Evolutionary conservation across 2,888 invertebrate species (phyloP).

Genomic region (Torymus texanus): DNA sequence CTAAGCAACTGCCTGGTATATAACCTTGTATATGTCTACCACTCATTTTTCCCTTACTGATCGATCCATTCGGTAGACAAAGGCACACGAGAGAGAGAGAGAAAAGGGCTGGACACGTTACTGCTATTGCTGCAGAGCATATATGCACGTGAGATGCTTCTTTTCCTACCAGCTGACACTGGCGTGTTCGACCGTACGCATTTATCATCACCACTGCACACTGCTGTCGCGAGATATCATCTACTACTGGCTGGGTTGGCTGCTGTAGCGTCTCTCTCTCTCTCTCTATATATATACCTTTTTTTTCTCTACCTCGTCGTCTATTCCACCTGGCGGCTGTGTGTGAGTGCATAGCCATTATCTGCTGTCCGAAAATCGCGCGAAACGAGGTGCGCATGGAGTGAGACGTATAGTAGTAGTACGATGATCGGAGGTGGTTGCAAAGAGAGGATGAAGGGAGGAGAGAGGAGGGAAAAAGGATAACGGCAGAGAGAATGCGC

Average conservation of each 20-base stretch:
- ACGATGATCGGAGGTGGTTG: neutral
- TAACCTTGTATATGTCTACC: too few relatives aligned
- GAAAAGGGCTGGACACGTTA: neutral
- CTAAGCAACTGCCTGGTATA: too few relatives aligned
- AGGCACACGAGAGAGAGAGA: constrained; percentile 15
- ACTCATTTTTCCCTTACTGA: constrained; percentile 19
- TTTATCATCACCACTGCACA: constrained; percentile 71
- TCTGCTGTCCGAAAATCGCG: too few relatives aligned
- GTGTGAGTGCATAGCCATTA: too few relatives aligned
- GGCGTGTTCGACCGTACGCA: constrained; percentile 60
- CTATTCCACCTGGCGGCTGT: neutral
- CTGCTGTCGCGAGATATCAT: constrained; percentile 72
- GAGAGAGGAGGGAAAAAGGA: constrained; percentile 5
- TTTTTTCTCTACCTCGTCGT: neutral
- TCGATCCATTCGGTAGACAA: constrained; percentile 48
- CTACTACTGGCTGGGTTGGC: constrained; percentile 52
- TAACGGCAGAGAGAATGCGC: constrained; percentile 24
- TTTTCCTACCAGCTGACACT: constrained; percentile 45
- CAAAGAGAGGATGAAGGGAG: too few relatives aligned
- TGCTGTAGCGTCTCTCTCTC: constrained; percentile 59
- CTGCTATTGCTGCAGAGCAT: too few relatives aligned
- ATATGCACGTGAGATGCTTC: constrained; percentile 1
- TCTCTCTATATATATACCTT: neutral
- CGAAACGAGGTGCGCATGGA: too few relatives aligned
- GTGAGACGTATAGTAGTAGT: neutral